A percentile compares a stretch with the other conserved stretches of the same genome.
These are phyloP conservation scores for Dinothrombium tinctorium DNA, from an alignment of 1,140 invertebrate species.

Conservation along the genomic window DNA sequence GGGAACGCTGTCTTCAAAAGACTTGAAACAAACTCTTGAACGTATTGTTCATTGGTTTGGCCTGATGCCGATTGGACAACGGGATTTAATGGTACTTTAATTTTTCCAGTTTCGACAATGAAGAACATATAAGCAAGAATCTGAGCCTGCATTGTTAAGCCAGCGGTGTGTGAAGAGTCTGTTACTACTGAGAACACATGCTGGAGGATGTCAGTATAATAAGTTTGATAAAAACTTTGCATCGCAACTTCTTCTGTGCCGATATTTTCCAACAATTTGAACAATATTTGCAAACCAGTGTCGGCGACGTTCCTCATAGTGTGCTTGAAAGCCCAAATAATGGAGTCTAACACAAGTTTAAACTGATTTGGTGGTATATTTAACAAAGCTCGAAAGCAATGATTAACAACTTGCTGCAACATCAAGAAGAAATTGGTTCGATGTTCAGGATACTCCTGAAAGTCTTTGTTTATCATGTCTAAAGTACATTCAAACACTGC, in stretches of 20 bases:
- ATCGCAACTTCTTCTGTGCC: conserved; percentile 41
- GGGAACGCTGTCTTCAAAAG: conserved; percentile 76
- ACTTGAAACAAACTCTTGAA: conserved; percentile 73
- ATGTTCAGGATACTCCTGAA: conserved; percentile 97
- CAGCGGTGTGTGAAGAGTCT: conserved; percentile 50
- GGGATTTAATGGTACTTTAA: conserved; percentile 45
- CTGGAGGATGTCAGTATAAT: conserved; percentile 90
- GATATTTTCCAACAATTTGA: conserved; percentile 62
- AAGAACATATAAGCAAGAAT: conserved; percentile 92
- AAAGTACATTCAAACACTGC: conserved; percentile 97
- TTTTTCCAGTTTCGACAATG: conserved; percentile 62
- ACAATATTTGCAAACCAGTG: conserved; percentile 48
- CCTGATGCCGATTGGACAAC: conserved; percentile 21
- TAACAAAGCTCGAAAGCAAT: conserved; percentile 42
- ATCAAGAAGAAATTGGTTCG: conserved; percentile 92
- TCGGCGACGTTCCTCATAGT: conserved; percentile 99
- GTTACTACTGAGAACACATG: conserved; percentile 94
- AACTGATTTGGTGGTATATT: conserved; percentile 88
- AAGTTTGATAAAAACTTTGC: conserved; percentile 93
- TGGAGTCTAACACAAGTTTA: conserved; percentile 90
- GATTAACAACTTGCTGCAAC: conserved; percentile 37
- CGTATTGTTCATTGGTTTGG: conserved; percentile 46
- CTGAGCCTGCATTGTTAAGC: conserved; percentile 79
- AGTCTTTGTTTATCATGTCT: conserved; percentile 99
- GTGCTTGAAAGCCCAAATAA: conserved; percentile 99